phyloP scores from a whole-genome alignment of 2,797 vertebrate genomes.

The Muraenolepis orangiensis region DNA sequence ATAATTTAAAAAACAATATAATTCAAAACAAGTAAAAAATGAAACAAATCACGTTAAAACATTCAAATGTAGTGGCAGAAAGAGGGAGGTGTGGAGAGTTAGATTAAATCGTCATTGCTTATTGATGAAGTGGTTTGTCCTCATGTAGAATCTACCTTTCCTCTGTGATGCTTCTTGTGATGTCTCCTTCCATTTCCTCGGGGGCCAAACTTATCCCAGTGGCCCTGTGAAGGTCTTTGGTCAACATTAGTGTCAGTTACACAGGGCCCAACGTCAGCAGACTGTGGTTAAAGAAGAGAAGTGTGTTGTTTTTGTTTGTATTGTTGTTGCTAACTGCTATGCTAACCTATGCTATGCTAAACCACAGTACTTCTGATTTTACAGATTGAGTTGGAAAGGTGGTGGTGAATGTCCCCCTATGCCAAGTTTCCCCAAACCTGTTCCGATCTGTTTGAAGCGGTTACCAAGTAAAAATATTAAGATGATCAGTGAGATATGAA shows the following conservation, averaged over 20 bases:
- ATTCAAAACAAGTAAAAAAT: too few species aligned
- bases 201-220: not conserved
- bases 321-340: not conserved
- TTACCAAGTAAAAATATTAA: not conserved
- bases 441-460: not conserved
- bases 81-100: not conserved
- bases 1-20: not conserved
- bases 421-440: not conserved
- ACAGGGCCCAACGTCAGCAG: not conserved
- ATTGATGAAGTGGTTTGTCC: not conserved
- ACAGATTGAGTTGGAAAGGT: not conserved
- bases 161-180: not conserved
- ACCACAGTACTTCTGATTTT: not conserved
- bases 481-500: not conserved
- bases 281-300: not conserved
- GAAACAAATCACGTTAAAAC: not conserved
- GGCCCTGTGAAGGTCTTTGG: not conserved
- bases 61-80: too few species aligned
- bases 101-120: not conserved
- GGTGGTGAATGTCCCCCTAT: not conserved
- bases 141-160: not conserved
- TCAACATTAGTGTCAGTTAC: not conserved
- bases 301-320: not conserved
- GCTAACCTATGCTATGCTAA: not conserved
- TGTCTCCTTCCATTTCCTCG: not conserved